A percentile compares a stretch with the other conserved stretches of the same genome.
Conservation (phyloP, 2,113 vertebrate genomes). For the Stegostoma tigrinum region DNA sequence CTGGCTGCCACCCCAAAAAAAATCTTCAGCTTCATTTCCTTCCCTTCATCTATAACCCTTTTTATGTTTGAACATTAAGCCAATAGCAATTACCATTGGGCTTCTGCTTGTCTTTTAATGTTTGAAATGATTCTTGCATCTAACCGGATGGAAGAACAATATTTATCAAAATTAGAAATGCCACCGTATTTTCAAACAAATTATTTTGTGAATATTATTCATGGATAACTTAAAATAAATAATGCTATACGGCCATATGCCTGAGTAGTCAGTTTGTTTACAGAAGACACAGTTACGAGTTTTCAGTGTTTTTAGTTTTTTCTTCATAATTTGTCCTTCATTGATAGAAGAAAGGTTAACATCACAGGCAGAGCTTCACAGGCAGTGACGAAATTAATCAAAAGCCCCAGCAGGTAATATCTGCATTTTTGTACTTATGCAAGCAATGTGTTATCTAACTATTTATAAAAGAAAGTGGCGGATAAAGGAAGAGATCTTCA, state of each 20-base stretch:
- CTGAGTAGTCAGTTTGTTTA: background rate
- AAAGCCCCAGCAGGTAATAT: slow-evolving; percentile 15
- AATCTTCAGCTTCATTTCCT: background rate
- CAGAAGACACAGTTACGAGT: background rate
- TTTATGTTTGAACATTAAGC: background rate
- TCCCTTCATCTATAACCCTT: background rate
- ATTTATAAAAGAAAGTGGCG: background rate
- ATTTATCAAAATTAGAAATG: background rate
- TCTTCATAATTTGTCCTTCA: slow-evolving; percentile 17
- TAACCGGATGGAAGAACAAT: background rate
- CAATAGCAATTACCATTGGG: background rate
- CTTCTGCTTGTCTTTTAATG: background rate
- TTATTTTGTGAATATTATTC: background rate
- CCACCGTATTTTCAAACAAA: background rate
- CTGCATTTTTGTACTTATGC: background rate
- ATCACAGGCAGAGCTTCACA: slow-evolving; percentile 4
- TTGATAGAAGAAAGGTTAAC: background rate
- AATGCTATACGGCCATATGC: background rate
- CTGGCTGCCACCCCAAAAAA: background rate
- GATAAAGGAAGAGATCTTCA: background rate
- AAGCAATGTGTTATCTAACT: background rate
- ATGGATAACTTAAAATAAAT: background rate
- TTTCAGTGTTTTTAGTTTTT: background rate
- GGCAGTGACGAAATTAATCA: slow-evolving; percentile 11
- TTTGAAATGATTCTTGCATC: background rate